Evolutionary conservation across 2,888 invertebrate genomes (phyloP), one percentile per base, ranked within the genome.

Genomic region (Drosophila putrida): DNA sequence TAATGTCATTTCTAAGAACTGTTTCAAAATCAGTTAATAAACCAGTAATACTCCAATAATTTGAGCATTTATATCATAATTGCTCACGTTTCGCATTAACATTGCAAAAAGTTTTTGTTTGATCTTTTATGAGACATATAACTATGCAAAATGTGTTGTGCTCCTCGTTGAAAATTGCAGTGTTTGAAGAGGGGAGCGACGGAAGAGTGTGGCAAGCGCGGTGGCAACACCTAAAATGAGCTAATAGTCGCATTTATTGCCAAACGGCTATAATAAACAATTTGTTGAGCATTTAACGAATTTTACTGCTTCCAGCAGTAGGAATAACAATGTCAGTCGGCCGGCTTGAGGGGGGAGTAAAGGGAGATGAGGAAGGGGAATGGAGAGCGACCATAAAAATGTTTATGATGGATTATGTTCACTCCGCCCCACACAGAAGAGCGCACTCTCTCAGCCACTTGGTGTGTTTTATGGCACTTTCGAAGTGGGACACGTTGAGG

Each of bases 271-370:
- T 80, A 86, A 90, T 88, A 87, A 90, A 87, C 89, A 90, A 87
- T 90, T 87, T 90, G 89, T 89, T 84, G 61, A 73, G 85, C 88
- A 86, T 90, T 90, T 89, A 90, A 90, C 90, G 80, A 89, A 90
- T 90, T 83, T 90, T 90, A 91, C 91, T 89, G 82, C 90, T 85
- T 71, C 67, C 85, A 87, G 80, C 77, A 79, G 47, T 49, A 60
- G 61, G 59, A 81, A 55, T 51, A 73, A 74, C 79, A 76, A 78
- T 58, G 70, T 53, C 68, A 53, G 33, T 43, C 53, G 58, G 25
- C 28, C 35, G 44, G 11, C 46, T 3, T 15, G 62, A 55, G 38
- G 49, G n/a, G 35, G 36, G 36, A n/a, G 6, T n/a, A 36, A 10
- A 59, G 20, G 31, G 31, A 6, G 35, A 6, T 27, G 10, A 15